phyloP scores from a whole-genome alignment of 2,113 vertebrate genomes.

The Thamnophis sirtalis region DNA sequence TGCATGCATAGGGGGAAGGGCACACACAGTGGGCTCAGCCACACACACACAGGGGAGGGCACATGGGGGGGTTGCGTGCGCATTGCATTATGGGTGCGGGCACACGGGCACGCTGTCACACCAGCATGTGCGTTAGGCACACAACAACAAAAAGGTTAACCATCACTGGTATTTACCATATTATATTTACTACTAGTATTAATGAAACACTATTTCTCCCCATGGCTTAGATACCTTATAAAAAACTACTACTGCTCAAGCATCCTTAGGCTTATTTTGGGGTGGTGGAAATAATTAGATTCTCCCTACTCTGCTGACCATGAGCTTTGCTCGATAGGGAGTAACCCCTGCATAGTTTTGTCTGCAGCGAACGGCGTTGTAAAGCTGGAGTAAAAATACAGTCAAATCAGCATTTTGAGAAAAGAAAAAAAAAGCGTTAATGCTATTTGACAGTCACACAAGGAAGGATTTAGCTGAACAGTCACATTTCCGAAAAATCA shows the following conservation, averaged over 20 bases:
- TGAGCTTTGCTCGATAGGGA: background rate
- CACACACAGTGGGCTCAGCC: too few species aligned
- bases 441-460: background rate
- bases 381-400: background rate
- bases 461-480: background rate
- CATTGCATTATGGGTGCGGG: too few species aligned
- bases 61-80: too few species aligned
- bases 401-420: background rate
- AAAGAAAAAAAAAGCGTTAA: background rate
- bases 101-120: too few species aligned
- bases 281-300: background rate
- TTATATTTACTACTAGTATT: background rate
- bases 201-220: background rate
- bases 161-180: too few species aligned
- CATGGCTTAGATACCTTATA: background rate
- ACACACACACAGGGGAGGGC: too few species aligned
- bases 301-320: background rate
- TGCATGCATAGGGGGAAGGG: too few species aligned
- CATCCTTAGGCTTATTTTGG: background rate
- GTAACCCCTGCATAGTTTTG: background rate
- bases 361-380: background rate
- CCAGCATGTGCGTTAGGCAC: too few species aligned
- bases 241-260: background rate
- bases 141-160: too few species aligned
- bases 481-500: background rate